Conservation (phyloP, 2,888 invertebrate species). For the Galeopsomyia nigrocyanea region DNA sequence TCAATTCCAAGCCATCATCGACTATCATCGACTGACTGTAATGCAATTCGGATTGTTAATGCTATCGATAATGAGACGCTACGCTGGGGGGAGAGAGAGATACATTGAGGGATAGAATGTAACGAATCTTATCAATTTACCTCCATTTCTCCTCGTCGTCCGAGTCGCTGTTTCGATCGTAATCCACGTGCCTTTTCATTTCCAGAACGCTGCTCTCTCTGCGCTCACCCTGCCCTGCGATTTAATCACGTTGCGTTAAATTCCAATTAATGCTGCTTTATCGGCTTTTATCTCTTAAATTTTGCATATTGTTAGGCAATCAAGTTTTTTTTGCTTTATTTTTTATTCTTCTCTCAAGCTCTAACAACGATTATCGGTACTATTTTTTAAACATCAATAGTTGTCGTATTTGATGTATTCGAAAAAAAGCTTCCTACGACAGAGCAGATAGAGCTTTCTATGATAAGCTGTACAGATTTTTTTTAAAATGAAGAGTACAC, state of each 20-base stretch:
- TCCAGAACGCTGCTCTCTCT: constrained; percentile 74
- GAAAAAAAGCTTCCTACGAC: constrained; percentile 38
- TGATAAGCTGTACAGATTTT: constrained; percentile 24
- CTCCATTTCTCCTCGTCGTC: constrained; percentile 70
- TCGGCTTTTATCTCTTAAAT: too few species aligned
- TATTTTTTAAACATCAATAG: background rate
- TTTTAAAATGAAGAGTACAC: constrained; percentile 8
- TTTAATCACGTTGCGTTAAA: constrained; percentile 24
- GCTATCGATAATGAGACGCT: too few species aligned
- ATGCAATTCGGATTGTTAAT: too few species aligned
- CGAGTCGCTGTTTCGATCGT: constrained; percentile 73
- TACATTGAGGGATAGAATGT: too few species aligned
- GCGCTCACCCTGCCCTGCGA: constrained; percentile 69
- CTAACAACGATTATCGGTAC: background rate
- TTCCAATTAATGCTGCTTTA: background rate
- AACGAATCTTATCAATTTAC: constrained; percentile 51
- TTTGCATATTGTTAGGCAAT: background rate
- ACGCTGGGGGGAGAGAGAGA: too few species aligned
- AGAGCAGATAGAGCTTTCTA: constrained; percentile 25
- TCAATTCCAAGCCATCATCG: constrained; percentile 68
- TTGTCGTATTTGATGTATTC: constrained; percentile 12
- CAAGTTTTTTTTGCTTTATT: constrained; percentile 5
- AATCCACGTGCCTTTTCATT: constrained; percentile 72
- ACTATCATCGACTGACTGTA: constrained; percentile 51
- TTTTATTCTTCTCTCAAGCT: background rate